A percentile compares a stretch with the other conserved stretches of the same genome.
These are phyloP conservation scores for Laticauda colubrina DNA, from an alignment of 2,113 vertebrate species.

Conservation along the genomic window DNA sequence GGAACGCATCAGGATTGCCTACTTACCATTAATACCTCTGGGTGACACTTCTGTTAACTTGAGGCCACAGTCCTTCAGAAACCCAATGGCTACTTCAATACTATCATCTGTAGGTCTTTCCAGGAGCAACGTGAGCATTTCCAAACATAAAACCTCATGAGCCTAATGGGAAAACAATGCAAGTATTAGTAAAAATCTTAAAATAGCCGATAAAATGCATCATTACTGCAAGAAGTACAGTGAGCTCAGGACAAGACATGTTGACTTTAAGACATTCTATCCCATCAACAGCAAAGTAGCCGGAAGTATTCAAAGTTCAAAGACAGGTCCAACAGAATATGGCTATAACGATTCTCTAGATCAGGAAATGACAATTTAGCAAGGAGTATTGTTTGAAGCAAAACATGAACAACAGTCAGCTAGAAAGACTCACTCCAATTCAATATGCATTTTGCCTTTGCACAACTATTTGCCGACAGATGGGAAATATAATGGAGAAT, in stretches of 20 bases:
- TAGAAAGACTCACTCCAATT: background rate
- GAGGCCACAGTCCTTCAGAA: constrained; percentile 96
- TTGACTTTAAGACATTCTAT: background rate
- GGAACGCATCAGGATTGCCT: background rate
- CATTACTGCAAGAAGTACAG: background rate
- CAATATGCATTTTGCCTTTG: background rate
- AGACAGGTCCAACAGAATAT: background rate
- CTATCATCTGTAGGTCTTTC: constrained; percentile 97
- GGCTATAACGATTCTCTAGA: background rate
- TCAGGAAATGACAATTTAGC: background rate
- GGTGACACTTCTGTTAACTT: constrained; percentile 97
- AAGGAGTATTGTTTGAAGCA: background rate
- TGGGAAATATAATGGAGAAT: background rate
- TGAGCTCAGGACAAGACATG: background rate
- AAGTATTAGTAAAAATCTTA: background rate
- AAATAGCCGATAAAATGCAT: background rate
- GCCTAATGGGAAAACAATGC: constrained; percentile 70
- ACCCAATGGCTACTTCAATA: constrained; percentile 94
- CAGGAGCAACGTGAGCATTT: constrained; percentile 95
- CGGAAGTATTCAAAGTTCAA: background rate
- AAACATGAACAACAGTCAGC: background rate
- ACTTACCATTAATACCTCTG: constrained; percentile 90
- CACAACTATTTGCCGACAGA: background rate
- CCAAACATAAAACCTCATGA: constrained; percentile 94
- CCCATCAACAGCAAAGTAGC: background rate